phyloP scores from a whole-genome alignment of 2,888 invertebrate species.

The Automeris io region DNA sequence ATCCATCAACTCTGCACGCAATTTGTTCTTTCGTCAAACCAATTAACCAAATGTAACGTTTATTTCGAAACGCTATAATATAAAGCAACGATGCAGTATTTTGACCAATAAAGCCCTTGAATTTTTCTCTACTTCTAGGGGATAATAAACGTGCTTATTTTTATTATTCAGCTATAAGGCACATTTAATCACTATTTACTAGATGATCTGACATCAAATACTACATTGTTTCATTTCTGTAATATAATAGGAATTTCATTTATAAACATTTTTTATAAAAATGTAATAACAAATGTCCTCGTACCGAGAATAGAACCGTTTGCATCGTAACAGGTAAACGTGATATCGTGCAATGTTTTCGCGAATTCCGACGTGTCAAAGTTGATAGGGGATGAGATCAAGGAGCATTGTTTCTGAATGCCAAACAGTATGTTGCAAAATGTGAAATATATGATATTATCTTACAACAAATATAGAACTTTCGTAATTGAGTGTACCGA shows the following conservation, averaged over 20 bases:
- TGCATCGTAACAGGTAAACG: constrained; percentile 51
- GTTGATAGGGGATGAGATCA: constrained; percentile 52
- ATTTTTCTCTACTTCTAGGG: too few species aligned
- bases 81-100: too few species aligned
- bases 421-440: constrained; percentile 23
- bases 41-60: constrained; percentile 4
- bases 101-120: too few species aligned
- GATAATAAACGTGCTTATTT: too few species aligned
- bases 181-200: too few species aligned
- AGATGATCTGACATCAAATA: too few species aligned
- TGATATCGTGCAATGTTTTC: constrained; percentile 50
- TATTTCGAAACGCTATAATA: constrained; percentile 2
- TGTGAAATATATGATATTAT: neutral
- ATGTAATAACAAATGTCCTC: constrained; percentile 8
- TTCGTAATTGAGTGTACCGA: too few species aligned
- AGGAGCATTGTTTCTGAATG: constrained; percentile 48
- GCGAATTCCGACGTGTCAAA: constrained; percentile 50
- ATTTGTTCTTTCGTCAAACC: constrained; percentile 4
- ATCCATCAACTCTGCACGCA: constrained; percentile 9
- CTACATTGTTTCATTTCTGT: too few species aligned
- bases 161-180: too few species aligned
- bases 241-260: too few species aligned
- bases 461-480: too few species aligned
- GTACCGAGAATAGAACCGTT: constrained; percentile 33
- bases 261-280: neutral